These are phyloP conservation scores for Neodiprion lecontei DNA, from an alignment of 1,140 invertebrate species.

Conservation along the genomic window DNA sequence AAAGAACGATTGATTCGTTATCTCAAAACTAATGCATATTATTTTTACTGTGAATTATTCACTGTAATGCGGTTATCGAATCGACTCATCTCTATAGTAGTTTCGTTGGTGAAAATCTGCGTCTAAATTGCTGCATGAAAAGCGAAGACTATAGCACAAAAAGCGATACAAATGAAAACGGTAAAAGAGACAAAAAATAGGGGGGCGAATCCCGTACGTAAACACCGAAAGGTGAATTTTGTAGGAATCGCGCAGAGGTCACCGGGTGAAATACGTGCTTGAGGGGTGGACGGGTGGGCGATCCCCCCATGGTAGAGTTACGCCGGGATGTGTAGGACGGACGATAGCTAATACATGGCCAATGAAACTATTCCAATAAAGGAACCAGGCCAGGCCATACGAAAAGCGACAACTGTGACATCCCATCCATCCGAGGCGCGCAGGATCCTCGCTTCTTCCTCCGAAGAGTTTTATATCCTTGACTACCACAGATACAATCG, in stretches of 20 bases:
- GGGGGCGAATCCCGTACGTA: background rate
- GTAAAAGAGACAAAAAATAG: background rate
- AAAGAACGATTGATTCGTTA: no score
- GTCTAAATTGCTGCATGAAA: no score
- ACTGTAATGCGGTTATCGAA: no score
- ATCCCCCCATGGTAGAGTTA: background rate
- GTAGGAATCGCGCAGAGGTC: no score
- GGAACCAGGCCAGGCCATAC: background rate
- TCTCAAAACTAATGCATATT: no score
- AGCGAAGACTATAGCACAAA: background rate
- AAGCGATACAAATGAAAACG: background rate
- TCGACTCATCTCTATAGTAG: no score
- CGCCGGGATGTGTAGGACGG: background rate
- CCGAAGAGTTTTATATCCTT: no score
- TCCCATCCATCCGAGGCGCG: background rate
- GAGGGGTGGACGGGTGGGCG: background rate
- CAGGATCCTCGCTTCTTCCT: no score
- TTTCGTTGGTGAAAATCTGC: no score
- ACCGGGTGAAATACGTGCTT: no score
- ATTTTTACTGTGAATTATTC: no score
- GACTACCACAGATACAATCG: no score
- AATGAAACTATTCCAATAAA: constrained; percentile 8
- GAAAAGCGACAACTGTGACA: background rate
- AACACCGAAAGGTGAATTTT: background rate
- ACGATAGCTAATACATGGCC: constrained; percentile 7